Evolutionary conservation across 2,113 vertebrate genomes (phyloP).

Genomic region (Tauraco erythrolophus): DNA sequence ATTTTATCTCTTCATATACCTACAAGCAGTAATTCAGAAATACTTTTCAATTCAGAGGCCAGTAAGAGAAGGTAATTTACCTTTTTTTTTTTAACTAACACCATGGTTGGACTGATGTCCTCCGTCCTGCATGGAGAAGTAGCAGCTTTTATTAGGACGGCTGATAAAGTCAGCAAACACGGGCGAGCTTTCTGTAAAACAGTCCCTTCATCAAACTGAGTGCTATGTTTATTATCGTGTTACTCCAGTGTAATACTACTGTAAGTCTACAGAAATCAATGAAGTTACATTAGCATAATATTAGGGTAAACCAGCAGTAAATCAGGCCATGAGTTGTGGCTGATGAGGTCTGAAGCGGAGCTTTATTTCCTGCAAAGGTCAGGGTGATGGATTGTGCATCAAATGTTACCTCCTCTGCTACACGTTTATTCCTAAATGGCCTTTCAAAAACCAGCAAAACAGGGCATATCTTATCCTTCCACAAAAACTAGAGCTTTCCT

Average conservation of each 20-base stretch:
- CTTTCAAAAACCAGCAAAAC: neutral
- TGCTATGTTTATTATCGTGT: neutral
- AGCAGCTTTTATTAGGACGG: neutral
- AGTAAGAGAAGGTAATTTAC: neutral
- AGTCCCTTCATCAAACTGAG: neutral
- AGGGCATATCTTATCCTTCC: neutral
- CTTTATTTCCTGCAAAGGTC: conserved; percentile 33
- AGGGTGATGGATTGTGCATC: neutral
- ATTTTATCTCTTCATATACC: neutral
- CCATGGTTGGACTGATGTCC: neutral
- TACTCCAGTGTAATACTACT: neutral
- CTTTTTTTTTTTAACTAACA: neutral
- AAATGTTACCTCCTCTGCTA: neutral
- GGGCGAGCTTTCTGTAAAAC: neutral
- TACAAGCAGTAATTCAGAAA: neutral
- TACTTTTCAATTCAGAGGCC: neutral
- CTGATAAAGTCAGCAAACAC: neutral
- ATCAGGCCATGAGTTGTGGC: neutral
- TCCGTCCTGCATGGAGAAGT: neutral
- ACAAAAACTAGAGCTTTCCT: neutral
- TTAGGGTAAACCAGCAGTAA: neutral
- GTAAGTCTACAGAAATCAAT: conserved; percentile 47
- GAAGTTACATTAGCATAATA: conserved; percentile 13
- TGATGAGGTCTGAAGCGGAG: neutral
- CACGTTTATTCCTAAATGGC: neutral